Evolutionary conservation across 2,888 invertebrate genomes (phyloP).

Genomic region (Diogma glabrata): DNA sequence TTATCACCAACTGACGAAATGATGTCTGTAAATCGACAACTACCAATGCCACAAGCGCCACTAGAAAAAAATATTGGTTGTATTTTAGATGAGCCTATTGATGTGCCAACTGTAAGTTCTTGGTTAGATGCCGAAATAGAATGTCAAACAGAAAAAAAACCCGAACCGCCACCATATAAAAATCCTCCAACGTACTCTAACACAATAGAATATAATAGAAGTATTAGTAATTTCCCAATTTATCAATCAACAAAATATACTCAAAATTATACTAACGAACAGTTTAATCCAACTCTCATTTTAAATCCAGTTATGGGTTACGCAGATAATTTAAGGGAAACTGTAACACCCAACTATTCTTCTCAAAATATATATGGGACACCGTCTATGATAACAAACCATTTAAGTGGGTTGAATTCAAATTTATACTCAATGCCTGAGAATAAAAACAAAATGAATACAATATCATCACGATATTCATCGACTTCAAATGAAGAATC

Average conservation of each 20-base stretch:
- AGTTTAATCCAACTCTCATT: too few relatives aligned
- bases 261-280: too few relatives aligned
- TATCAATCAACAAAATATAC: background rate
- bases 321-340: too few relatives aligned
- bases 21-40: background rate
- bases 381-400: background rate
- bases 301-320: too few relatives aligned
- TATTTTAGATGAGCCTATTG: slow-evolving; percentile 62
- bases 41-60: slow-evolving; percentile 5
- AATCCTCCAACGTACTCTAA: slow-evolving; percentile 45
- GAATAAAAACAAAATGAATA: too few relatives aligned
- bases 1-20: slow-evolving; percentile 47
- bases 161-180: slow-evolving; percentile 41
- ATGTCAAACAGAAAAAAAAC: slow-evolving; percentile 14
- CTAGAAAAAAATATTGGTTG: slow-evolving; percentile 36
- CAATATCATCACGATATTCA: background rate
- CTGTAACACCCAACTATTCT: too few relatives aligned
- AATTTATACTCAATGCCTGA: too few relatives aligned
- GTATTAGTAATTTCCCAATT: slow-evolving; percentile 12
- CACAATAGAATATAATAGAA: slow-evolving; percentile 32
- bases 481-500: background rate
- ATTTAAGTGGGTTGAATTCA: background rate
- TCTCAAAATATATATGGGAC: background rate
- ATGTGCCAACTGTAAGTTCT: slow-evolving; percentile 44
- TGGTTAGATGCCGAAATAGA: slow-evolving; percentile 18